Evolutionary conservation across 2,113 vertebrate genomes (phyloP).

Genomic region (Strigops habroptila): DNA sequence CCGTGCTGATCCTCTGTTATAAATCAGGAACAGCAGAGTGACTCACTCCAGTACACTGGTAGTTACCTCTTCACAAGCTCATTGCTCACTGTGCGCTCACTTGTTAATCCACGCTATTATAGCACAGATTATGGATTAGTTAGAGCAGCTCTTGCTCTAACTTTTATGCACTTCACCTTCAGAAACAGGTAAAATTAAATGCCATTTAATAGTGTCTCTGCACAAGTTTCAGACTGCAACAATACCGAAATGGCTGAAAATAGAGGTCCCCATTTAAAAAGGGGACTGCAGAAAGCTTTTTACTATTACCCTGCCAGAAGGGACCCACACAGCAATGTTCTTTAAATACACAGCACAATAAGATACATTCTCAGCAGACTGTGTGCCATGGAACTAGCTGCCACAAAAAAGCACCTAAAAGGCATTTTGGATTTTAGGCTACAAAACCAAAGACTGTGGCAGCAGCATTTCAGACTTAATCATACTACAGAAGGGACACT

Average conservation of each 20-base stretch:
- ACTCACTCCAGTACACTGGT: background rate
- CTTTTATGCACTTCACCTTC: background rate
- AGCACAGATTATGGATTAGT: background rate
- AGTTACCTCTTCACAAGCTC: background rate
- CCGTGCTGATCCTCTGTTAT: background rate
- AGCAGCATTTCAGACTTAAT: background rate
- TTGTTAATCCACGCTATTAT: fast-evolving
- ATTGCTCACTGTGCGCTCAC: background rate
- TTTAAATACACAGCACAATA: background rate
- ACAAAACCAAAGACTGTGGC: background rate
- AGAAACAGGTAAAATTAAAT: background rate
- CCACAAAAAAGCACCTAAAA: background rate
- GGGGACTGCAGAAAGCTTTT: background rate
- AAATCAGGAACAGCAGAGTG: background rate
- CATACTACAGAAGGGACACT: background rate
- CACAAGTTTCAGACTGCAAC: background rate
- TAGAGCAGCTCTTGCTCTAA: background rate
- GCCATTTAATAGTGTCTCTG: background rate
- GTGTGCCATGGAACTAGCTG: background rate
- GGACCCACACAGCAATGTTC: background rate
- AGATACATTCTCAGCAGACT: background rate
- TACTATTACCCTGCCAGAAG: background rate
- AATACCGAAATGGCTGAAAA: background rate
- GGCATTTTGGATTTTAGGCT: background rate
- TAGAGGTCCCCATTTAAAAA: background rate